A percentile compares a stretch with the other conserved stretches of the same genome.
Evolutionary conservation across 1,140 invertebrate species (phyloP).

Genomic region (Monochamus saltuarius): DNA sequence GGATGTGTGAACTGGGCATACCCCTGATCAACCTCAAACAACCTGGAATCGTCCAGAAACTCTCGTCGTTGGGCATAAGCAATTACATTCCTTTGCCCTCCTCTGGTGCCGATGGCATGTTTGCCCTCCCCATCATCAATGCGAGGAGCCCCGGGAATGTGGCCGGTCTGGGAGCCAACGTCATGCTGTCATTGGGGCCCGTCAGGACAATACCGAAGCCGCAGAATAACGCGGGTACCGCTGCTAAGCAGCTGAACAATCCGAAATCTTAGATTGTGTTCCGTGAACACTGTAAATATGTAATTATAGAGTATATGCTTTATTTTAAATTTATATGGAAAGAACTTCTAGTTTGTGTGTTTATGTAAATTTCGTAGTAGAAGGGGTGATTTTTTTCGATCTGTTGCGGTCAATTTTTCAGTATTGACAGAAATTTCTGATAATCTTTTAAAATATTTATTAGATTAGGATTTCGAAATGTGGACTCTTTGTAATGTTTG

Average conservation of each 20-base stretch:
- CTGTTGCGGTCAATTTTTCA: too few species aligned
- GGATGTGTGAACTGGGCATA: constrained; percentile 62
- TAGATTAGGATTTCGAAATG: too few species aligned
- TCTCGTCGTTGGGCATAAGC: constrained; percentile 68
- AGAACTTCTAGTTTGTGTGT: too few species aligned
- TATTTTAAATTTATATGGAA: too few species aligned
- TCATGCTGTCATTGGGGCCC: constrained; percentile 68
- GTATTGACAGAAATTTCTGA: too few species aligned
- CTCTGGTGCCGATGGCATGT: constrained; percentile 63
- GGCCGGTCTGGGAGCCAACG: constrained; percentile 64
- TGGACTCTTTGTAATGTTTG: too few species aligned
- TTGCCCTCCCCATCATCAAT: constrained; percentile 71
- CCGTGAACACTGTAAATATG: background rate
- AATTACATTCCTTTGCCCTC: constrained; percentile 73
- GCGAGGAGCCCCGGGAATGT: constrained; percentile 66
- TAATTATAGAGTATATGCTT: too few species aligned
- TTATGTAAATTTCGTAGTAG: too few species aligned
- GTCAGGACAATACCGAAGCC: constrained; percentile 49
- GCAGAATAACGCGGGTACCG: constrained; percentile 5
- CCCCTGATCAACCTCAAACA: constrained; percentile 73
- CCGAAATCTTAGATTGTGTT: constrained; percentile 11
- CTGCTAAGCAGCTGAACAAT: constrained; percentile 20
- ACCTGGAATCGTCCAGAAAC: constrained; percentile 61
- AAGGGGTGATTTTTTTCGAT: too few species aligned
- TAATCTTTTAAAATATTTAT: too few species aligned